A percentile compares a stretch with the other conserved stretches of the same genome.
Evolutionary conservation across 2,888 invertebrate species (phyloP).

Genomic region (Encarsia formosa): DNA sequence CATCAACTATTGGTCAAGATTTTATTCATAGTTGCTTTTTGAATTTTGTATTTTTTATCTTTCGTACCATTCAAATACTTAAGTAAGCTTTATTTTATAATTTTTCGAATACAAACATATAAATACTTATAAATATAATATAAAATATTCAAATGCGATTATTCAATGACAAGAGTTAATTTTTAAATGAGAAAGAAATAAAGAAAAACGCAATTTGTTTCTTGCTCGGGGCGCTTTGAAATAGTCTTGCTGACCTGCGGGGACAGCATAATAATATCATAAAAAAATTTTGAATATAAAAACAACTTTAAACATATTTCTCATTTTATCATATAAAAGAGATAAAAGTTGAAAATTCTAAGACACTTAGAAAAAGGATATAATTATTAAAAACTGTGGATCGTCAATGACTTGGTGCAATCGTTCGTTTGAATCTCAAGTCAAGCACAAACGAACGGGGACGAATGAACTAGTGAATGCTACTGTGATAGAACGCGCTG

Average conservation of each 20-base stretch:
- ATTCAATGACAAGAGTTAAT: slow-evolving; percentile 9
- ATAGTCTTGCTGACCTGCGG: too few relatives aligned
- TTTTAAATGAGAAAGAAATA: slow-evolving; percentile 32
- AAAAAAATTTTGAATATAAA: too few relatives aligned
- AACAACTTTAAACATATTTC: too few relatives aligned
- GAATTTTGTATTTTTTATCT: slow-evolving; percentile 20
- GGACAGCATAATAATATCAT: too few relatives aligned
- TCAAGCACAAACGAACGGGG: slow-evolving; percentile 4
- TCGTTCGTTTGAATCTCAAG: slow-evolving; percentile 12
- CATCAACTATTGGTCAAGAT: too few relatives aligned
- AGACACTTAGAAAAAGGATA: too few relatives aligned
- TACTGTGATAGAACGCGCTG: slow-evolving; percentile 34
- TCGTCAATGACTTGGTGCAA: slow-evolving; percentile 20
- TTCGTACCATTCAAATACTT: slow-evolving; percentile 17
- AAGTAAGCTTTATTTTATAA: slow-evolving; percentile 24
- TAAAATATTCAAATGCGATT: slow-evolving; percentile 9
- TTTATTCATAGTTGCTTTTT: too few relatives aligned
- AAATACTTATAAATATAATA: neutral
- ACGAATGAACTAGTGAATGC: slow-evolving; percentile 26
- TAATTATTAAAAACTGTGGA: slow-evolving; percentile 7
- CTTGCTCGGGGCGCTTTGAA: slow-evolving; percentile 39
- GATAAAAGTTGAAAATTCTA: too few relatives aligned
- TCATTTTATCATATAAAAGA: too few relatives aligned
- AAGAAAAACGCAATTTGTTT: slow-evolving; percentile 40
- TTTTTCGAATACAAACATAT: slow-evolving; percentile 6